A percentile compares a stretch with the other conserved stretches of the same genome.
phyloP scores from a whole-genome alignment of 2,113 vertebrate genomes.

The Brachypodius melanocephalos region DNA sequence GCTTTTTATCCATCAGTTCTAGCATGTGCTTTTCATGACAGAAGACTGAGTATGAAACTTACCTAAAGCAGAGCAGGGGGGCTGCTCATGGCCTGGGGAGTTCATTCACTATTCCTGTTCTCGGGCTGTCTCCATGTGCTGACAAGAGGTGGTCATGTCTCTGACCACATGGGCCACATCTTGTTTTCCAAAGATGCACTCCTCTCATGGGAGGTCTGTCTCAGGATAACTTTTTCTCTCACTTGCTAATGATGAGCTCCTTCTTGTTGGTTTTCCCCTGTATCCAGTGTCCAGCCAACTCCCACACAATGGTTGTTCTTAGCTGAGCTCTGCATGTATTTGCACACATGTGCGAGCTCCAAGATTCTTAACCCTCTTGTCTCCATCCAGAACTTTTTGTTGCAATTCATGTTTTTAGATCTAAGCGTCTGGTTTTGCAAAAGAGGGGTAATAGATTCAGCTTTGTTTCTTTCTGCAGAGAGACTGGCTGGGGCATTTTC shows the following conservation, averaged over 20 bases:
- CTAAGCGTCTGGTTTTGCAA: background rate
- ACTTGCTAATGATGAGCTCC: background rate
- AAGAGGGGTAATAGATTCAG: background rate
- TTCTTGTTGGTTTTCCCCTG: background rate
- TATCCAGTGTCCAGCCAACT: background rate
- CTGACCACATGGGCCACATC: background rate
- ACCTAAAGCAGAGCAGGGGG: background rate
- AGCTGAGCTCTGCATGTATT: background rate
- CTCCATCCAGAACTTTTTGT: background rate
- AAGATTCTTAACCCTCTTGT: background rate
- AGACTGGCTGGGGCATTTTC: background rate
- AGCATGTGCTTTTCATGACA: background rate
- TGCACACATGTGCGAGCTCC: rapidly evolving
- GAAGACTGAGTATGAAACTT: background rate
- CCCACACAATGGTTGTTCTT: background rate
- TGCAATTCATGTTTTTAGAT: background rate
- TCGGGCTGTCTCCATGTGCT: background rate
- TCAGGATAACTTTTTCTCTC: background rate
- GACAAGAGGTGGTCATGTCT: background rate
- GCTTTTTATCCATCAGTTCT: background rate
- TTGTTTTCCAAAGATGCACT: background rate
- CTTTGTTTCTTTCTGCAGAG: background rate
- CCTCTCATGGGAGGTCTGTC: background rate
- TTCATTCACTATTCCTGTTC: background rate
- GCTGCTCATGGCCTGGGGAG: background rate